phyloP scores from a whole-genome alignment of 92 coral and sea anemone species.

The Bergia sp. region DNA sequence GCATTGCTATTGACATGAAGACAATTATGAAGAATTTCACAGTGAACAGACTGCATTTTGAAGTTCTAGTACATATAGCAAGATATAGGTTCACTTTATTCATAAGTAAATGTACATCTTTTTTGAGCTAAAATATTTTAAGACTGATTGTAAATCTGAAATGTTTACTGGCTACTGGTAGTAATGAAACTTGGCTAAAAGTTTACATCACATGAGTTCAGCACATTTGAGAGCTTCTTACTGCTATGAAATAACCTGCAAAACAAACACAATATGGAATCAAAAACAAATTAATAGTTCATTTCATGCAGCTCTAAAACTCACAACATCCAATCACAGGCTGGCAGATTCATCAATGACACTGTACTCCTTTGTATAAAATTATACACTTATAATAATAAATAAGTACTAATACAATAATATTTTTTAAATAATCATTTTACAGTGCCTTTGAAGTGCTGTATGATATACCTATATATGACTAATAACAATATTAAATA shows the following conservation, averaged over 20 bases:
- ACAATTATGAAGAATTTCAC: background rate
- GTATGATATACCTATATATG: too few relatives aligned
- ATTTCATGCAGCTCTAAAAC: background rate
- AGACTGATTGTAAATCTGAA: background rate
- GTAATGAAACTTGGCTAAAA: background rate
- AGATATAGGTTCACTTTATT: background rate
- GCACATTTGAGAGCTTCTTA: background rate
- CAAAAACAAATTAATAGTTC: background rate
- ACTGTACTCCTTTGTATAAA: too few relatives aligned
- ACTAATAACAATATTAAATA: too few relatives aligned
- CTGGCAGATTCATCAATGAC: background rate
- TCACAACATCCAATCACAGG: background rate
- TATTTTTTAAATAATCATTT: too few relatives aligned
- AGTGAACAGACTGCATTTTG: background rate
- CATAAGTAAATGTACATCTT: background rate
- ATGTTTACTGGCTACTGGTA: background rate
- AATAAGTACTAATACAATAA: too few relatives aligned
- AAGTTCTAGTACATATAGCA: background rate
- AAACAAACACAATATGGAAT: background rate
- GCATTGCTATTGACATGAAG: background rate
- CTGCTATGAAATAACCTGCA: constrained; percentile 27
- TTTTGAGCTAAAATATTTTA: background rate
- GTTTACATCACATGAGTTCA: background rate
- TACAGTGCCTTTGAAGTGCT: too few relatives aligned
- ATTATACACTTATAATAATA: too few relatives aligned